A percentile compares a stretch with the other conserved stretches of the same genome.
phyloP scores from a whole-genome alignment of 1,140 invertebrate genomes.

The Polypedilum vanderplanki region DNA sequence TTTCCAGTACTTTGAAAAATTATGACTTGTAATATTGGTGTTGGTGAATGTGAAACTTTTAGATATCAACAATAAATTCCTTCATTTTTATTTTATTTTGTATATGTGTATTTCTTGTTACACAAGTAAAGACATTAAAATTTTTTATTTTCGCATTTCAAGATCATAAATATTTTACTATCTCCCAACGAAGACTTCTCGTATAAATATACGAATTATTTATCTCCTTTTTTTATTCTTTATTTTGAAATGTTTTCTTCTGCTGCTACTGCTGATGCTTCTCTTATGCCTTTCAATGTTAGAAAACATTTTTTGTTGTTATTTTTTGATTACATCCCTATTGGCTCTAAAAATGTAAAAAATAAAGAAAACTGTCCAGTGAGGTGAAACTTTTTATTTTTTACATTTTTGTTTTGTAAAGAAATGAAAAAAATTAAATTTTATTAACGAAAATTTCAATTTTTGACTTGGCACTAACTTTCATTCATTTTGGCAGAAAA shows the following conservation, averaged over 20 bases:
- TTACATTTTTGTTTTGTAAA: no score
- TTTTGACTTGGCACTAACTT: no score
- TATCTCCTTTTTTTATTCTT: constrained; percentile 7
- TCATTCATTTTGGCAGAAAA: no score
- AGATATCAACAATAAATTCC: background rate
- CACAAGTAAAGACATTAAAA: constrained; percentile 25
- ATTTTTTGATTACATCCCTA: background rate
- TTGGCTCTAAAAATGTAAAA: background rate
- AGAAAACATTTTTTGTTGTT: background rate
- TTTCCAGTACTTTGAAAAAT: background rate
- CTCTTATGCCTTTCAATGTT: no score
- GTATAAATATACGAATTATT: constrained; percentile 20
- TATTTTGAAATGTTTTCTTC: background rate
- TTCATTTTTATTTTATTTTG: constrained; percentile 11
- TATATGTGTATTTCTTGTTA: background rate
- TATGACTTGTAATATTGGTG: background rate
- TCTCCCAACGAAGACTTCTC: background rate
- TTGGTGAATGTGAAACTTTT: constrained; percentile 3
- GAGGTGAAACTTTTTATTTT: no score
- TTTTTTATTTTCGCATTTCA: constrained; percentile 24
- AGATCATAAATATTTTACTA: constrained; percentile 28
- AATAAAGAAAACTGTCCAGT: no score
- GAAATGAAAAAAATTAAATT: no score
- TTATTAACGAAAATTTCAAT: no score
- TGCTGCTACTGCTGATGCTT: no score